phyloP scores from a whole-genome alignment of 2,888 invertebrate species.

The Griposia aprilina region DNA sequence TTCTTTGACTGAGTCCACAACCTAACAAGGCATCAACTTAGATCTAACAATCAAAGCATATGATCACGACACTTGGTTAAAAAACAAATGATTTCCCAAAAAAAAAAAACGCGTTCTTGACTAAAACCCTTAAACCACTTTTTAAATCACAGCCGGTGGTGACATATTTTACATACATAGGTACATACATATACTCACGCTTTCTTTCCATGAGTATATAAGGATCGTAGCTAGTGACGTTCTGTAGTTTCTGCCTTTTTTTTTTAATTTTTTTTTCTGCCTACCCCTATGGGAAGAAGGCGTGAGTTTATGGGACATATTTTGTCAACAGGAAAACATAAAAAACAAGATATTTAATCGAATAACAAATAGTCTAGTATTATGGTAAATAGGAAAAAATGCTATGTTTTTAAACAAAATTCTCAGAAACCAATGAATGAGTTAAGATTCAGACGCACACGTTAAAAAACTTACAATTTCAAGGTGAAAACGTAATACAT shows the following conservation, averaged over 20 bases:
- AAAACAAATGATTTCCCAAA: neutral
- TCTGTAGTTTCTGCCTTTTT: too few species aligned
- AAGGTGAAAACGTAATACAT: slow-evolving; percentile 32
- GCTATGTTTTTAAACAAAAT: slow-evolving; percentile 32
- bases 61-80: neutral
- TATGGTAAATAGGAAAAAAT: slow-evolving; percentile 22
- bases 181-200: too few species aligned
- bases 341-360: slow-evolving; percentile 28
- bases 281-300: neutral
- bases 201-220: too few species aligned
- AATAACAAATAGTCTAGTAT: slow-evolving; percentile 3
- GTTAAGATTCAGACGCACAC: neutral
- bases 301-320: neutral
- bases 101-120: neutral
- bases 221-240: neutral
- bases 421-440: slow-evolving; percentile 49
- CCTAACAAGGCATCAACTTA: too few species aligned
- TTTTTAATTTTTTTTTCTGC: too few species aligned
- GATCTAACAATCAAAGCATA: too few species aligned
- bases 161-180: neutral
- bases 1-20: too few species aligned
- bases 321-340: neutral
- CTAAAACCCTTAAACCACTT: too few species aligned
- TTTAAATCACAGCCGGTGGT: too few species aligned
- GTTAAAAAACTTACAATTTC: slow-evolving; percentile 35